phyloP scores from a whole-genome alignment of 2,888 invertebrate genomes.

The Hypsopygia costalis region DNA sequence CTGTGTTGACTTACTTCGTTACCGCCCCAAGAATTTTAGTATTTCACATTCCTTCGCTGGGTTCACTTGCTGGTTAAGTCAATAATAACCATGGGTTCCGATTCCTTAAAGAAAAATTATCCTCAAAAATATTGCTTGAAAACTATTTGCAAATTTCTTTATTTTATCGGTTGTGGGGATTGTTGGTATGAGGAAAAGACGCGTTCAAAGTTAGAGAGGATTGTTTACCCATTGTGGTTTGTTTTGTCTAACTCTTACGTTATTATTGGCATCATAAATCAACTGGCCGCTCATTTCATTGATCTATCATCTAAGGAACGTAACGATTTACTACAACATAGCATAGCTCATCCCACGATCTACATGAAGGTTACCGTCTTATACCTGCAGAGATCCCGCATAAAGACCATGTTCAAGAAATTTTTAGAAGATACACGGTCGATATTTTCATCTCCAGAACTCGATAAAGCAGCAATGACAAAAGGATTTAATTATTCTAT shows the following conservation, averaged over 20 bases:
- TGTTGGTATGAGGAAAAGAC: slow-evolving; percentile 39
- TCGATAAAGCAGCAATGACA: slow-evolving; percentile 37
- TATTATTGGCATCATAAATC: slow-evolving; percentile 21
- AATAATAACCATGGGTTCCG: background rate
- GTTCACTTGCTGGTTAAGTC: too few species aligned
- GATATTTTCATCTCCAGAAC: slow-evolving; percentile 21
- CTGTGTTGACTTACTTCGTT: too few species aligned
- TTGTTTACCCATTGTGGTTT: slow-evolving; percentile 34
- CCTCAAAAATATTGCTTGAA: slow-evolving; percentile 43
- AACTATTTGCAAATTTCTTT: slow-evolving; percentile 33
- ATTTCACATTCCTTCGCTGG: too few species aligned
- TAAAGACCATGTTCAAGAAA: slow-evolving; percentile 32
- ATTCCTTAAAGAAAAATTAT: slow-evolving; percentile 18
- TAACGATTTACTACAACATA: slow-evolving; percentile 41
- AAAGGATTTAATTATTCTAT: slow-evolving; percentile 26
- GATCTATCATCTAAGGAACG: slow-evolving; percentile 40
- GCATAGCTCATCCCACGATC: slow-evolving; percentile 37
- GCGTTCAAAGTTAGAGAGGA: slow-evolving; percentile 17
- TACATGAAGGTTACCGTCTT: slow-evolving; percentile 34
- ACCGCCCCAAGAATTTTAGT: too few species aligned
- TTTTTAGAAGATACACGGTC: slow-evolving; percentile 38
- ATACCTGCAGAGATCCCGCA: slow-evolving; percentile 31
- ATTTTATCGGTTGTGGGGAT: slow-evolving; percentile 38
- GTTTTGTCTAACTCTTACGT: slow-evolving; percentile 32
- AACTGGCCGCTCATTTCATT: slow-evolving; percentile 29